Conservation (phyloP, 2,113 vertebrate genomes). For the Polypterus bichir region DNA sequence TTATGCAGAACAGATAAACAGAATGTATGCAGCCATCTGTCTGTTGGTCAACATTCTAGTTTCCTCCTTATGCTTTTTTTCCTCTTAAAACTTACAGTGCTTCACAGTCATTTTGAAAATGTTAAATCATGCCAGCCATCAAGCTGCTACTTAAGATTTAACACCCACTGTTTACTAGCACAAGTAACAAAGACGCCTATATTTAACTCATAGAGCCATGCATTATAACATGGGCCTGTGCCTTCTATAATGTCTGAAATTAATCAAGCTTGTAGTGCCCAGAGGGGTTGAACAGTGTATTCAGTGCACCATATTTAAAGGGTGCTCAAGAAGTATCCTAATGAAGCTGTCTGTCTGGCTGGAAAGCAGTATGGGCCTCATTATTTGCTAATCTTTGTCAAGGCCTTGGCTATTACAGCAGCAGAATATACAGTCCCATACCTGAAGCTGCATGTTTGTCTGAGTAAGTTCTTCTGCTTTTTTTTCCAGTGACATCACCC, state of each 20-base stretch:
- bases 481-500: slow-evolving; percentile 98
- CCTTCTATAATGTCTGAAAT: neutral
- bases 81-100: neutral
- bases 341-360: neutral
- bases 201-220: slow-evolving; percentile 4
- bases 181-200: slow-evolving; percentile 1
- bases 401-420: neutral
- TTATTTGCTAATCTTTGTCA: neutral
- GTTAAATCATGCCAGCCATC: neutral
- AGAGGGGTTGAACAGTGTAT: neutral
- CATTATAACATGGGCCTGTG: neutral
- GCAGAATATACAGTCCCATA: slow-evolving; percentile 31
- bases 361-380: neutral
- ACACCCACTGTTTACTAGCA: slow-evolving; percentile 1
- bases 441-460: slow-evolving; percentile 99
- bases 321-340: neutral
- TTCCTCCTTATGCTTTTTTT: neutral
- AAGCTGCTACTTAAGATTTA: neutral
- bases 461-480: slow-evolving; percentile 98
- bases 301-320: neutral
- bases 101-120: neutral
- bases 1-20: neutral
- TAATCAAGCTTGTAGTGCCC: neutral
- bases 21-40: neutral
- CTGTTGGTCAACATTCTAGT: neutral